Base-by-base conservation (phyloP, 2,888 invertebrate species). In the Emmelina monodactyla region DNA sequence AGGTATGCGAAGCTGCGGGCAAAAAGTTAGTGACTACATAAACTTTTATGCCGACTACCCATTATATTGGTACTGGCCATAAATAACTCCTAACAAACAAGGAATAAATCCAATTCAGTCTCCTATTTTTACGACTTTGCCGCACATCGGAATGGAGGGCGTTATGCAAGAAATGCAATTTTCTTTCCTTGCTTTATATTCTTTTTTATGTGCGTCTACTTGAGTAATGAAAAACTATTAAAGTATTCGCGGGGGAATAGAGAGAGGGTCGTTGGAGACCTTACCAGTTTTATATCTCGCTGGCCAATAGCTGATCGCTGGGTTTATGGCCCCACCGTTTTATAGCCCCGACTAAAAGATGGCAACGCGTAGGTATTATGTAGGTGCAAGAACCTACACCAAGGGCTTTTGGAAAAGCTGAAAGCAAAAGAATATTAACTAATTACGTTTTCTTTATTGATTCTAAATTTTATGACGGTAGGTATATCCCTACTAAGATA, bases 141-240 rank as follows among this genome's bases (percentile, higher is more conserved):
- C 48, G 31, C 45, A 37, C 49, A 49, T 49, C 52, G 53, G 45
- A 53, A 54, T 56, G 62, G 62, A 52, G 46, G 40, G 60, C 53
- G 66, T 71, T 72, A 73, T 75, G 75, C 75, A 75, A 62, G 62
- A 52, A 59, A 60, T 71, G 73, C 76, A 73, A 75, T 76, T 75
- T 75, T 73, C 75, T 66, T 69, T 55, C 60, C 61, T 50, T 63
- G 62, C 55, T 70, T 71, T 70, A 72, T 72, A 55, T 54, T 50
- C 50, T 50, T 67, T 73, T 75, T 76, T 73, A 71, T 62, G 50
- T 55, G 50, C 63, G 59, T 75, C 75, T 75, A 73, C 73, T 76
- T 72, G 72, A 75, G 75, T 76, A 76, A 76, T 76, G 76, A 76
- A 76, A 75, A 73, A 73, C 75, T 71, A 76, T 76, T 68, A 76